Conservation (phyloP, 30 jellyfish, hydroid and myxozoan genomes). For the Hydractinia echinata region DNA sequence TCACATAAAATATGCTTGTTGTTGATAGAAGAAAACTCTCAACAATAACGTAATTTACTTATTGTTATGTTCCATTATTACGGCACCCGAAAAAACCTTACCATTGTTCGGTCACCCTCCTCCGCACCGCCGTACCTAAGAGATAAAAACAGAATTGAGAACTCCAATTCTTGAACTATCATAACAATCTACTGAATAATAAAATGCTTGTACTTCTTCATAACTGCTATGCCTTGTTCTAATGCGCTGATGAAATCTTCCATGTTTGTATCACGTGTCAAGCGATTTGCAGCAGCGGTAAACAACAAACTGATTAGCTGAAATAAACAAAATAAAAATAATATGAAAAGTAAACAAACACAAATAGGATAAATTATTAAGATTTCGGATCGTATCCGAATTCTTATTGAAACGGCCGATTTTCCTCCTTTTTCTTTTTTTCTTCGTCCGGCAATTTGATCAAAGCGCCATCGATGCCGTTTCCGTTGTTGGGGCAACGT, state of each 20-base stretch:
- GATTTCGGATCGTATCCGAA: too few species aligned
- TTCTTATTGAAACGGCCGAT: too few species aligned
- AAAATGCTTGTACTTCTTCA: conserved; percentile 40
- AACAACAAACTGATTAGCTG: conserved; percentile 44
- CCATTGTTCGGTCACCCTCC: conserved; percentile 95
- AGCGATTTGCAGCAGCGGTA: conserved; percentile 39
- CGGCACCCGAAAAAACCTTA: conserved; percentile 11
- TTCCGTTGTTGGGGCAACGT: too few species aligned
- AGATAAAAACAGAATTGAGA: neutral
- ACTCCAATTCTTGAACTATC: conserved; percentile 8
- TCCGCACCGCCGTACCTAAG: conserved; percentile 92
- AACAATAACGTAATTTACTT: neutral
- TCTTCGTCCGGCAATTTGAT: too few species aligned
- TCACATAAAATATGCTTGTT: neutral
- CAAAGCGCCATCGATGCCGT: too few species aligned
- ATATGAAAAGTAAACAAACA: neutral
- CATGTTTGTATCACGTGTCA: neutral
- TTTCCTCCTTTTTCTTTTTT: too few species aligned
- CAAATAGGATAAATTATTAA: neutral
- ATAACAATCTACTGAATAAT: conserved; percentile 39
- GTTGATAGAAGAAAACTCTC: neutral
- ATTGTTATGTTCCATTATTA: neutral
- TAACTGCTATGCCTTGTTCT: conserved; percentile 35
- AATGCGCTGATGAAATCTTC: conserved; percentile 29
- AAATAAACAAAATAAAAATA: conserved; percentile 2